Percentiles rank a stretch among this genome's conserved stretches.
Conservation (phyloP, 2,888 invertebrate genomes). For the Spisula subtruncata region DNA sequence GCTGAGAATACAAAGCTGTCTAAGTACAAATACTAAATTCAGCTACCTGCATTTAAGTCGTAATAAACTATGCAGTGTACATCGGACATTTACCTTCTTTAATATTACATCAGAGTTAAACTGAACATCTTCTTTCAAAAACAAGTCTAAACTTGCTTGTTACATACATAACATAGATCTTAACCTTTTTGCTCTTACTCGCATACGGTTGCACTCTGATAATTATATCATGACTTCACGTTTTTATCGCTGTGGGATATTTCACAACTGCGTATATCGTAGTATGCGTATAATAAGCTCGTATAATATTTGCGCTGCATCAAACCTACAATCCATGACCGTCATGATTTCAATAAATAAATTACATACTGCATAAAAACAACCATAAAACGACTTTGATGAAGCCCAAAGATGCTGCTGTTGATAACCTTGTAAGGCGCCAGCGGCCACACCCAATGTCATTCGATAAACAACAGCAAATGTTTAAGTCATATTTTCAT, state of each 20-base stretch:
- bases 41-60: no score
- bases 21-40: no score
- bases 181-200: background rate
- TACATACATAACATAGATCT: background rate
- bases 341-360: background rate
- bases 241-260: background rate
- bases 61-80: no score
- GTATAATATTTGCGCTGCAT: background rate
- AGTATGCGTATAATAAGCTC: background rate
- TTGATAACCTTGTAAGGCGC: background rate
- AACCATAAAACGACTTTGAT: background rate
- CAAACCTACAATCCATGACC: background rate
- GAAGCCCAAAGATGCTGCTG: background rate
- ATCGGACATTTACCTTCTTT: no score
- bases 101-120: no score
- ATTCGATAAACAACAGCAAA: background rate
- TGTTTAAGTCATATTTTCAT: background rate
- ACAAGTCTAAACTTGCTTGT: background rate
- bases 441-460: background rate
- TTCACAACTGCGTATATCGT: background rate
- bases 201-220: background rate
- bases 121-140: background rate
- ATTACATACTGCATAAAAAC: background rate
- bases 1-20: no score
- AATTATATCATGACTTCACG: no score